A percentile compares a stretch with the other conserved stretches of the same genome.
These are phyloP conservation scores for Tinea pellionella DNA, from an alignment of 2,888 invertebrate species.

Conservation along the genomic window DNA sequence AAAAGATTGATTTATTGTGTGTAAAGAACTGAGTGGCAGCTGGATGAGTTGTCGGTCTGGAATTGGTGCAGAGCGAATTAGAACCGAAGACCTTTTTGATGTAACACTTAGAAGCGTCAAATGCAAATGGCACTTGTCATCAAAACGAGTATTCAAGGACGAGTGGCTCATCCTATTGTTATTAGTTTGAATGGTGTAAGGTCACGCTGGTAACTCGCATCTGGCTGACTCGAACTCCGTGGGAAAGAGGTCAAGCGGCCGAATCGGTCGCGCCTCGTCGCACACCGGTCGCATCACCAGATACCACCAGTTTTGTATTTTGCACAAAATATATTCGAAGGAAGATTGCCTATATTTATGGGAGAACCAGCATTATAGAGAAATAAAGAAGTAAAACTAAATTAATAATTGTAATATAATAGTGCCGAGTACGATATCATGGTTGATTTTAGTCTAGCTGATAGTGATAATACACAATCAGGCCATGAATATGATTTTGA, in stretches of 20 bases:
- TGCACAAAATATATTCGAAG: neutral
- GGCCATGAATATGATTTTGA: constrained; percentile 1
- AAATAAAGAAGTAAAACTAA: no score
- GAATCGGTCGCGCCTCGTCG: constrained; percentile 50
- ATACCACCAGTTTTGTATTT: neutral
- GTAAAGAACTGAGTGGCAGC: no score
- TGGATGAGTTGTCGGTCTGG: no score
- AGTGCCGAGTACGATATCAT: no score
- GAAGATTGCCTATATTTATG: no score
- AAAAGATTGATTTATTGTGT: neutral
- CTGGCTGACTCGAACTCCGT: constrained; percentile 31
- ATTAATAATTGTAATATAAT: no score
- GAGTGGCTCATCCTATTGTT: neutral
- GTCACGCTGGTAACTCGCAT: constrained; percentile 34
- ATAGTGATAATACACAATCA: neutral
- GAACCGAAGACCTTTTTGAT: no score
- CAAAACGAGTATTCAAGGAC: constrained; percentile 1
- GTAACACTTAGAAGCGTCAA: no score
- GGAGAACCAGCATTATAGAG: no score
- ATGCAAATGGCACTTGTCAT: neutral
- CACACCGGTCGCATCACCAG: constrained; percentile 20
- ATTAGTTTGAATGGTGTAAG: constrained; percentile 21
- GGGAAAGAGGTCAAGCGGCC: constrained; percentile 63
- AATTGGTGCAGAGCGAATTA: no score
- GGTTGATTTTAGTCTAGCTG: no score